Evolutionary conservation across 2,888 invertebrate species (phyloP), one percentile per base, ranked within the genome.

Genomic region (Arctia plantaginis): DNA sequence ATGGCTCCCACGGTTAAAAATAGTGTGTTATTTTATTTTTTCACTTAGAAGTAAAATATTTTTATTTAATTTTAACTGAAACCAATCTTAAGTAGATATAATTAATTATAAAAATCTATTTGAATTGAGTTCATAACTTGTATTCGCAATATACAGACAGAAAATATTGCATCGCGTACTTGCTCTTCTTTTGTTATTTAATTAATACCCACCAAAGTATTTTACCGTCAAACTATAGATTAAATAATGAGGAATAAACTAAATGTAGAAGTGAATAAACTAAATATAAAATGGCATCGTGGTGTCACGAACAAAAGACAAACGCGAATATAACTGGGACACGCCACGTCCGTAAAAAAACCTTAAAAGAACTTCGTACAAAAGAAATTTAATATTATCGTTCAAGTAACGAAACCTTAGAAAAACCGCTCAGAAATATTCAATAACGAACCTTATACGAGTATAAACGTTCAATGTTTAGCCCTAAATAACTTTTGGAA

Each of bases 321-420:
- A 30, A 64, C 33, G 64, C 39, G 66, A 30, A 44, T 18, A 30
- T 30, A 66, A 66, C 20, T 15, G 18, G 27, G 7, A 41, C 18
- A 66, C 44, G 66, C 41, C 39, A 41, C 18, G 18, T 27, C 27
- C 8, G 18, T 39, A 27, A 66, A 66, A 39, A 66, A 41, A 44
- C 1, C 6, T 27, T 41, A 15, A 41, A 44, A 66, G 23, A 27
- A 27, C 27, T 41, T n/a, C 41, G 3, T 27, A 41, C 7, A 66
- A 41, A 15, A 44, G 44, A 66, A 30, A 44, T 41, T 65, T n/a
- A 39, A 39, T 66, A 66, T 27, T 41, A 10, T 8, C 41, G 3
- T 66, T 66, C 66, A 66, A 66, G 41, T 27, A 27, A 66, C 27
- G 55, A 55, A 66, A 15, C 66, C 27, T 66, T 66, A 41, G 35